These are phyloP conservation scores for Sinopyrophorus schimmeli DNA, from an alignment of 2,888 invertebrate genomes.

Conservation along the genomic window DNA sequence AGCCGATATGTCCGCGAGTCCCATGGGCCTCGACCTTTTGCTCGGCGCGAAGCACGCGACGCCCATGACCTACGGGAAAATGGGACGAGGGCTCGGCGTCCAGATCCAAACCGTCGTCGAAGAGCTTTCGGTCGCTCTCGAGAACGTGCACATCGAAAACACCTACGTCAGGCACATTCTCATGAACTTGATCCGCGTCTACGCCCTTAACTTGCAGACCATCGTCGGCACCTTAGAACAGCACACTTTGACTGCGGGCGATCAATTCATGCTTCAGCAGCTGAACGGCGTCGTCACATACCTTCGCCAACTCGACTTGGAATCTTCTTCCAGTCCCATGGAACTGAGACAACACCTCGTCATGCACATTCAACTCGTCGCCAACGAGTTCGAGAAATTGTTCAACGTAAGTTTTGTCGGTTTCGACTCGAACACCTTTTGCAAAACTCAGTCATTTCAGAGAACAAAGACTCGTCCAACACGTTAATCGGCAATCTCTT, in stretches of 20 bases:
- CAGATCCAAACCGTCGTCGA: constrained; percentile 3
- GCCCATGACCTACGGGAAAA: background rate
- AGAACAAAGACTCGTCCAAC: background rate
- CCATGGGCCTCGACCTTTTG: background rate
- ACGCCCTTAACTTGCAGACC: background rate
- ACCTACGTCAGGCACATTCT: background rate
- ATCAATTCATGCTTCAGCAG: background rate
- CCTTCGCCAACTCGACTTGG: too few species aligned
- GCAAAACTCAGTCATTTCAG: too few species aligned
- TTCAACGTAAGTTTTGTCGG: constrained; percentile 5
- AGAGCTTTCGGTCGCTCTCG: background rate
- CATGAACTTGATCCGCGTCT: background rate
- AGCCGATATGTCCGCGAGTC: background rate
- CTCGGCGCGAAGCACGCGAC: background rate
- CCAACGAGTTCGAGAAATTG: constrained; percentile 2
- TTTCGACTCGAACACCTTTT: too few species aligned
- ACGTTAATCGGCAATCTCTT: background rate
- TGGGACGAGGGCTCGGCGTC: background rate
- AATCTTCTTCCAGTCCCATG: background rate
- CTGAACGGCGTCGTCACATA: too few species aligned
- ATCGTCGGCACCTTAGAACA: constrained; percentile 5
- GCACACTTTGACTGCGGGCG: background rate
- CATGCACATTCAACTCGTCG: constrained; percentile 2
- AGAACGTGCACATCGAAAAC: background rate
- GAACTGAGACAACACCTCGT: constrained; percentile 1